These are phyloP conservation scores for Microtus richardsoni DNA, from an alignment of 2,113 vertebrate species.

Conservation along the genomic window DNA sequence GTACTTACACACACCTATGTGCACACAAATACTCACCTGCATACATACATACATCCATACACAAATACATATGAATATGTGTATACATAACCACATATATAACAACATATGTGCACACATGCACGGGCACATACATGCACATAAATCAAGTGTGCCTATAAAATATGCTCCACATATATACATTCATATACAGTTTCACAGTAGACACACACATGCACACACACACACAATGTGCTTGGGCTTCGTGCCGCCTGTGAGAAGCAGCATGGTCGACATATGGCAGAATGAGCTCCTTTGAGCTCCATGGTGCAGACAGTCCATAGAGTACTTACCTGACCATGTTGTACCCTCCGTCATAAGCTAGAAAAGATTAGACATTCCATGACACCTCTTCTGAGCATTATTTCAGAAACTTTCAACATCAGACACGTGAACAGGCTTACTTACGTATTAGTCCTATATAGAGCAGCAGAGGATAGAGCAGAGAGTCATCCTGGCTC, in stretches of 20 bases:
- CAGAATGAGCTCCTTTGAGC: not conserved
- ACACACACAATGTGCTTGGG: not conserved
- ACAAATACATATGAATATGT: not conserved
- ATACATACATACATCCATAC: not conserved
- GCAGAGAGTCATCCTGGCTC: not conserved
- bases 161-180: not conserved
- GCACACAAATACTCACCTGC: no score
- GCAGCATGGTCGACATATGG: not conserved
- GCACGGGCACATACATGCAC: not conserved
- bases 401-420: not conserved
- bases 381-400: not conserved
- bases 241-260: not conserved
- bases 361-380: not conserved
- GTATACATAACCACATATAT: not conserved
- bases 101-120: not conserved
- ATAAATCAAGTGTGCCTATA: not conserved
- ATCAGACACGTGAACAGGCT: not conserved
- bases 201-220: not conserved
- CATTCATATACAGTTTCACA: not conserved
- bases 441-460: not conserved
- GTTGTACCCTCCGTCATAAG: not conserved
- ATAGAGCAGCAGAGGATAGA: not conserved
- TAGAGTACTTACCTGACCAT: not conserved
- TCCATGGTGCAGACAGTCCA: not conserved
- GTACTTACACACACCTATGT: not conserved